These are phyloP conservation scores for Norana najaformis DNA, from an alignment of 2,888 invertebrate species.

Conservation along the genomic window DNA sequence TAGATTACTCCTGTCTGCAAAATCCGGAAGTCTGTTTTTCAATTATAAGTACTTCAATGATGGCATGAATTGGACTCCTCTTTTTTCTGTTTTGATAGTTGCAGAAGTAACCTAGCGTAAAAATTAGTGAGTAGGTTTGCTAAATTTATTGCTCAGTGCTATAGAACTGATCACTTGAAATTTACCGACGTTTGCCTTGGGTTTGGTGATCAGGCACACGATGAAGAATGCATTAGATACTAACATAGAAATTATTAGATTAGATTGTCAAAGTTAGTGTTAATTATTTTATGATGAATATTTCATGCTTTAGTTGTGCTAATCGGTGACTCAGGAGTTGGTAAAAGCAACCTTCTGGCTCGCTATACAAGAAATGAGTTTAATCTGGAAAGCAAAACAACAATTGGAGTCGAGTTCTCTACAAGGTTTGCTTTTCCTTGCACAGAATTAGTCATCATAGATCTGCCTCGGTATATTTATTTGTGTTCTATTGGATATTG, in stretches of 20 bases:
- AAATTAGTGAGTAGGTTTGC: too few species aligned
- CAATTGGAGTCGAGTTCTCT: conserved; percentile 99
- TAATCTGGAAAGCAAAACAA: conserved; percentile 99
- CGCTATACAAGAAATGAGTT: conserved; percentile 99
- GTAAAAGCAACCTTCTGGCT: conserved; percentile 97
- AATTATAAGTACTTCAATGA: not conserved
- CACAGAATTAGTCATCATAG: not conserved
- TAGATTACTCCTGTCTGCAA: not conserved
- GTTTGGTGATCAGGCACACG: not conserved
- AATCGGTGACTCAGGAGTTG: conserved; percentile 99
- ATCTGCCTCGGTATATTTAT: not conserved
- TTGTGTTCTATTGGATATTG: not conserved
- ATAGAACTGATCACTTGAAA: not conserved
- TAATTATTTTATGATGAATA: too few species aligned
- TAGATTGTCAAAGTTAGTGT: too few species aligned
- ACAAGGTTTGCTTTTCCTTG: conserved; percentile 67
- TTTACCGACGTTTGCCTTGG: not conserved
- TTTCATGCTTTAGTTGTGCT: conserved; percentile 79
- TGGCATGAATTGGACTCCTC: not conserved
- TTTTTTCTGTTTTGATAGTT: too few species aligned
- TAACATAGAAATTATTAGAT: not conserved
- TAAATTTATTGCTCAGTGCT: not conserved
- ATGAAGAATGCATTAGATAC: not conserved
- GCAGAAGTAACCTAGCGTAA: too few species aligned
- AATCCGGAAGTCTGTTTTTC: not conserved